phyloP scores from a whole-genome alignment of 2,797 vertebrate genomes.

The Mastacembelus armatus region DNA sequence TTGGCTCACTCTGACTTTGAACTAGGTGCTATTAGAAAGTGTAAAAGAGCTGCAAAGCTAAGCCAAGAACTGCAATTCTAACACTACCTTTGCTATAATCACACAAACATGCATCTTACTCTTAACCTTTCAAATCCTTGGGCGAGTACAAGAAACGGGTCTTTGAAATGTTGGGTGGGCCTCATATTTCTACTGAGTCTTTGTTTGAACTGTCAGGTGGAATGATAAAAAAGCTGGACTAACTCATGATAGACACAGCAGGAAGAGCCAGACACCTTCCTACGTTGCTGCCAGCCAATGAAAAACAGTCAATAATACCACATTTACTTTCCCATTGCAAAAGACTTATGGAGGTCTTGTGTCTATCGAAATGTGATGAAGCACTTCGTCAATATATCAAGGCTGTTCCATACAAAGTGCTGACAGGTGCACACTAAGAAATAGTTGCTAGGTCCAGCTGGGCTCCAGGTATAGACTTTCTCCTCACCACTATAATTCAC shows the following conservation, averaged over 20 bases:
- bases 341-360: slow-evolving; percentile 26
- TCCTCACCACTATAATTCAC: slow-evolving; percentile 9
- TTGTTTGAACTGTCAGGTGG: slow-evolving; percentile 18
- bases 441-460: slow-evolving; percentile 49
- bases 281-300: slow-evolving; percentile 5
- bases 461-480: slow-evolving; percentile 25
- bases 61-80: too few species aligned
- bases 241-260: slow-evolving; percentile 10
- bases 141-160: slow-evolving; percentile 4
- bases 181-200: slow-evolving; percentile 21
- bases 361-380: slow-evolving; percentile 43
- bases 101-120: slow-evolving; percentile 7
- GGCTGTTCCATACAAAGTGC: slow-evolving; percentile 31
- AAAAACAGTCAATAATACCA: slow-evolving; percentile 39
- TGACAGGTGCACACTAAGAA: slow-evolving; percentile 61
- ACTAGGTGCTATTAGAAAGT: too few species aligned
- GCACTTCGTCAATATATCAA: slow-evolving; percentile 49
- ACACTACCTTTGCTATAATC: too few species aligned
- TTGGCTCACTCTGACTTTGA: too few species aligned
- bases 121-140: neutral
- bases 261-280: slow-evolving; percentile 11
- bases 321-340: slow-evolving; percentile 24
- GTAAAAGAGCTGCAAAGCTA: too few species aligned
- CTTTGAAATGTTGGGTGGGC: slow-evolving; percentile 19
- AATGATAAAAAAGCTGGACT: slow-evolving; percentile 11